A percentile compares a stretch with the other conserved stretches of the same genome.
These are phyloP conservation scores for Zenarchopterus dispar DNA, from an alignment of 2,797 vertebrate species.

Conservation along the genomic window DNA sequence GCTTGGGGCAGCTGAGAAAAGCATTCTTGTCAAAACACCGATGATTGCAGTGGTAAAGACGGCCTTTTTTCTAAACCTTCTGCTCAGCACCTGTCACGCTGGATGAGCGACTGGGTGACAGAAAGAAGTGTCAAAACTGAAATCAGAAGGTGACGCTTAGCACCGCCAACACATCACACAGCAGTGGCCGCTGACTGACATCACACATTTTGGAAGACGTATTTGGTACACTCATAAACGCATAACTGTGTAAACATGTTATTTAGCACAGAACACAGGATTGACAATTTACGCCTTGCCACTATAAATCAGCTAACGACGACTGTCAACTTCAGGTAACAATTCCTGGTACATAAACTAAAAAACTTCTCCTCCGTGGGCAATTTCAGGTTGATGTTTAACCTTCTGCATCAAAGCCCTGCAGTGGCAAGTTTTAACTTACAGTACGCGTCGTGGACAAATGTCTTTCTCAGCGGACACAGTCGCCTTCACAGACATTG, in stretches of 20 bases:
- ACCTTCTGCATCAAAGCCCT: conserved; percentile 35
- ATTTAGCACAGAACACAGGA: conserved; percentile 35
- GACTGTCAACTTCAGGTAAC: conserved; percentile 45
- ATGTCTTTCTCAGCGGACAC: conserved; percentile 39
- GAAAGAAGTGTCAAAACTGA: conserved; percentile 58
- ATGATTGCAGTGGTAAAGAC: conserved; percentile 55
- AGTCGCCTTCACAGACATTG: conserved; percentile 58
- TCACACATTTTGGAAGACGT: conserved; percentile 37
- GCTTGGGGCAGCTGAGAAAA: conserved; percentile 55
- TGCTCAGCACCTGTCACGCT: conserved; percentile 65
- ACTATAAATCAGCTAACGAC: conserved; percentile 49
- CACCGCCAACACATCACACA: conserved; percentile 46
- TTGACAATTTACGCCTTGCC: conserved; percentile 55
- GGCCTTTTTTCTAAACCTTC: conserved; percentile 37
- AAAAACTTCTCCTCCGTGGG: conserved; percentile 19
- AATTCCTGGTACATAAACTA: conserved; percentile 7
- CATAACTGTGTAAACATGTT: conserved; percentile 45
- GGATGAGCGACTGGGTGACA: conserved; percentile 59
- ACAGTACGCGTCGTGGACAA: conserved; percentile 40
- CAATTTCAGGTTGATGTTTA: conserved; percentile 26
- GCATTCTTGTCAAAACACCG: conserved; percentile 64
- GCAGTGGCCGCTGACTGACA: conserved; percentile 63
- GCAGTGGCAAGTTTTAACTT: conserved; percentile 22
- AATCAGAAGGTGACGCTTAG: conserved; percentile 64
- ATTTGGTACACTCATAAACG: conserved; percentile 37